Base-by-base conservation (phyloP, 2,888 invertebrate genomes). In the Ectemnius continuus region DNA sequence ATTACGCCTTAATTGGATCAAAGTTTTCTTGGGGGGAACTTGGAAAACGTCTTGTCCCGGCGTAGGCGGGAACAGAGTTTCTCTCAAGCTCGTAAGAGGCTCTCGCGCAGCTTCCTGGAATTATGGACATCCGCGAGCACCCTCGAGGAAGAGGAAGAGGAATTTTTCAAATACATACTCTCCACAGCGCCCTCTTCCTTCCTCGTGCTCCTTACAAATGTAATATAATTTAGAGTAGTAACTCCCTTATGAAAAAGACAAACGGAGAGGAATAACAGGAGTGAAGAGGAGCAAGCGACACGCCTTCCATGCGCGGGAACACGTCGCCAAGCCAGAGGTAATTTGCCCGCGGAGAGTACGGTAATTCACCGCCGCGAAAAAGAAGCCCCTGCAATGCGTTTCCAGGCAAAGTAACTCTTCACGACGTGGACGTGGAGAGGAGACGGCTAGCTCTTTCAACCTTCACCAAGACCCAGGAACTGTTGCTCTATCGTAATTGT, bases 141-240 rank as follows among this genome's bases (percentile, higher is more conserved):
- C 47, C 13, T 4, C 4, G 6, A 5, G n/a, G 28, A n/a, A n/a
- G 6, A 5, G n/a, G 28, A n/a, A n/a, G 52, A 64, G 20, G n/a
- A 56, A n/a, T 56, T 16, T 8, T 11, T 45, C 18, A n/a, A 47
- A 46, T 14, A 45, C 36, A 36, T 36, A 36, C 36, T 36, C 36
- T 36, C 2, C 36, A 6, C 36, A 6, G 36, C 11, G 36, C 8
- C 0, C 11, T 36, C 36, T 36, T 36, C 6, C 36, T 11, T 36
- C 36, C 36, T 11, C 36, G 36, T 56, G 4, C 16, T 11, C 16
- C 11, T 20, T 14, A n/a, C 14, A 28, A 68, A 58, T 68, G 52
- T 28, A 36, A 60, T 66, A 48, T 68, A 72, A 72, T 75, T 62
- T 65, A n/a, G 52, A 60, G 61, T 61, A 57, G 67, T 61, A 65